These are phyloP conservation scores for Orthonyx spaldingii DNA, from an alignment of 2,113 vertebrate genomes.

Conservation along the genomic window DNA sequence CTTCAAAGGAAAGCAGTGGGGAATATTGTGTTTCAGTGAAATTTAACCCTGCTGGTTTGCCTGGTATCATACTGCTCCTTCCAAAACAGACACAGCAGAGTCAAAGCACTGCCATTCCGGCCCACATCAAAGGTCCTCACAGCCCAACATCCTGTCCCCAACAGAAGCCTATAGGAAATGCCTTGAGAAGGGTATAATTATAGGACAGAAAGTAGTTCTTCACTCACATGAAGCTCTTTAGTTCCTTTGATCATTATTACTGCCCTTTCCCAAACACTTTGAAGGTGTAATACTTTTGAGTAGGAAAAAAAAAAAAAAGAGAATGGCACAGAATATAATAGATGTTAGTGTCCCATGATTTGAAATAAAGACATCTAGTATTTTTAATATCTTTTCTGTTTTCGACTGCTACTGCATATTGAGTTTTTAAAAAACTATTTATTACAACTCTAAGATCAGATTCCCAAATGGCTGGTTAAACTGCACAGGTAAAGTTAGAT, in stretches of 20 bases:
- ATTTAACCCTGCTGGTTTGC: not conserved
- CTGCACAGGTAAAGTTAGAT: not conserved
- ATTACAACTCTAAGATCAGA: not conserved
- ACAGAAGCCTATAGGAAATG: not conserved
- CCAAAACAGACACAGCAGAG: not conserved
- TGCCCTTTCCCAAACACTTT: not conserved
- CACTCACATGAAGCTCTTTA: not conserved
- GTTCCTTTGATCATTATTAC: not conserved
- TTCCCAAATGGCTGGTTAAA: not conserved
- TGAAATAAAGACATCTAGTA: not conserved
- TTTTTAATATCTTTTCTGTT: not conserved
- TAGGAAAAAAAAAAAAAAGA: fast-evolving
- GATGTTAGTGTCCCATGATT: not conserved
- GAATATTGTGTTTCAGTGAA: not conserved
- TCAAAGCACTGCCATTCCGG: not conserved
- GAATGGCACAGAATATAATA: not conserved
- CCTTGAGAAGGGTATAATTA: not conserved
- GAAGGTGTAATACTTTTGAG: not conserved
- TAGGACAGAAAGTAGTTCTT: not conserved
- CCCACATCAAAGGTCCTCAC: not conserved
- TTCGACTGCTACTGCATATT: not conserved
- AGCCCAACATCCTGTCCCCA: not conserved
- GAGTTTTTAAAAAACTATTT: not conserved
- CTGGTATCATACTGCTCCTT: not conserved
- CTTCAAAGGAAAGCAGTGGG: slow-evolving; percentile 1